These are phyloP conservation scores for Halcyon malimbica DNA, from an alignment of 2,113 vertebrate genomes.

Conservation along the genomic window DNA sequence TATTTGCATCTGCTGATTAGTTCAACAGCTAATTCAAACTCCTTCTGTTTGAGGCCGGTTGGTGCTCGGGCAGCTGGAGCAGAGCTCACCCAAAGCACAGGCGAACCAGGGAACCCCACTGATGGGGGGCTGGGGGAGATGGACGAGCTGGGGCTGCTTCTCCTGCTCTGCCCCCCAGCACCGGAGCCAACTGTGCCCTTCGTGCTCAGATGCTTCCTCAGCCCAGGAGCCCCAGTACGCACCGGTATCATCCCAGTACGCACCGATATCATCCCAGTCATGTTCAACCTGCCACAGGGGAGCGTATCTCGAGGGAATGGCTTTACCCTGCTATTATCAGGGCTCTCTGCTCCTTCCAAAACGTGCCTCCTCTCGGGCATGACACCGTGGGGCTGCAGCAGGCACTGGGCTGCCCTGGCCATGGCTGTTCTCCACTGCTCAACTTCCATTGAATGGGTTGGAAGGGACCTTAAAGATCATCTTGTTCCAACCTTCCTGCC, in stretches of 20 bases:
- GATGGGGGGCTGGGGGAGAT: accelerated
- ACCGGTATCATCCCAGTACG: accelerated
- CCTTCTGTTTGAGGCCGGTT: neutral
- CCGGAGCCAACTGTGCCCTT: accelerated
- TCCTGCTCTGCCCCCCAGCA: neutral
- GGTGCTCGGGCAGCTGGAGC: neutral
- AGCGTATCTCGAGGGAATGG: accelerated
- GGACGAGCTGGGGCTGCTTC: neutral
- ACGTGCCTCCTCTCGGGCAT: no score
- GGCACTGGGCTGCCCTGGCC: neutral
- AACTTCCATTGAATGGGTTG: no score
- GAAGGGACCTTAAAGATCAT: neutral
- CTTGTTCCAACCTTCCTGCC: neutral
- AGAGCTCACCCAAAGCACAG: neutral
- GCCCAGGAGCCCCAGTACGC: accelerated
- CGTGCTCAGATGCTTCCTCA: accelerated
- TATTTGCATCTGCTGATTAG: neutral
- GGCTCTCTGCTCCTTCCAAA: neutral
- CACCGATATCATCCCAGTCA: accelerated
- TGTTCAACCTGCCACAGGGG: accelerated
- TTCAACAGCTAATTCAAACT: neutral
- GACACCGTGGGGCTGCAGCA: neutral
- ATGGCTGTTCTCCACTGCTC: neutral
- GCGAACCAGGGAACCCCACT: no score
- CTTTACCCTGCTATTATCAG: accelerated